These are phyloP conservation scores for Calephelis perditalis DNA, from an alignment of 2,888 invertebrate genomes.

Conservation along the genomic window DNA sequence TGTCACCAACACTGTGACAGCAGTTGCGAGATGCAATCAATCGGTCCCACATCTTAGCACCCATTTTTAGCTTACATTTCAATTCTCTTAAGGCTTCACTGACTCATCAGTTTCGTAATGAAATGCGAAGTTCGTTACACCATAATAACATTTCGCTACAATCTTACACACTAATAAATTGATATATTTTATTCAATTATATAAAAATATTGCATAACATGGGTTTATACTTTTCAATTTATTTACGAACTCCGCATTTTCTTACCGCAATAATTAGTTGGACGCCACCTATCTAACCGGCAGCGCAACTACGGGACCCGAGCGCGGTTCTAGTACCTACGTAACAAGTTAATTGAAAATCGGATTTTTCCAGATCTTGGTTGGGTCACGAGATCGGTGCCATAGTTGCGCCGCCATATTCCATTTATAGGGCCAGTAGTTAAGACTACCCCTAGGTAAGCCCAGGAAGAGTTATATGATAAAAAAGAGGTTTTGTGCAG, in stretches of 20 bases:
- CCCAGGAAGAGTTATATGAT: background rate
- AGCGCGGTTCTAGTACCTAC: too few relatives aligned
- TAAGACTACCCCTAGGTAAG: background rate
- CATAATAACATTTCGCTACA: constrained; percentile 26
- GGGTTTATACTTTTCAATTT: constrained; percentile 22
- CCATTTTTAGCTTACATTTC: constrained; percentile 43
- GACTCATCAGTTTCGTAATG: constrained; percentile 42
- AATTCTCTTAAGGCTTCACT: constrained; percentile 46
- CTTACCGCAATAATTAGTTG: constrained; percentile 26
- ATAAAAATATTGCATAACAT: constrained; percentile 55
- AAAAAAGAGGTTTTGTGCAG: background rate
- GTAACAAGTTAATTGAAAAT: too few relatives aligned
- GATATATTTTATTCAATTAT: constrained; percentile 49
- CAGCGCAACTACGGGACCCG: constrained; percentile 8
- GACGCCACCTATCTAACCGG: constrained; percentile 28
- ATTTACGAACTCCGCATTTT: constrained; percentile 27
- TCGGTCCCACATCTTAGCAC: constrained; percentile 60
- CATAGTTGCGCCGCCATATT: background rate
- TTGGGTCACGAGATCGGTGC: too few relatives aligned
- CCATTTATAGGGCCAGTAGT: constrained; percentile 9
- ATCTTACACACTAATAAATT: constrained; percentile 47
- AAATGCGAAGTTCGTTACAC: constrained; percentile 38
- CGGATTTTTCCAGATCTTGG: too few relatives aligned
- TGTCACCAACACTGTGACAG: background rate
- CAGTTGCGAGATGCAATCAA: constrained; percentile 30